Conservation (phyloP, 2,888 invertebrate genomes). For the Stictocephala bisonia region DNA sequence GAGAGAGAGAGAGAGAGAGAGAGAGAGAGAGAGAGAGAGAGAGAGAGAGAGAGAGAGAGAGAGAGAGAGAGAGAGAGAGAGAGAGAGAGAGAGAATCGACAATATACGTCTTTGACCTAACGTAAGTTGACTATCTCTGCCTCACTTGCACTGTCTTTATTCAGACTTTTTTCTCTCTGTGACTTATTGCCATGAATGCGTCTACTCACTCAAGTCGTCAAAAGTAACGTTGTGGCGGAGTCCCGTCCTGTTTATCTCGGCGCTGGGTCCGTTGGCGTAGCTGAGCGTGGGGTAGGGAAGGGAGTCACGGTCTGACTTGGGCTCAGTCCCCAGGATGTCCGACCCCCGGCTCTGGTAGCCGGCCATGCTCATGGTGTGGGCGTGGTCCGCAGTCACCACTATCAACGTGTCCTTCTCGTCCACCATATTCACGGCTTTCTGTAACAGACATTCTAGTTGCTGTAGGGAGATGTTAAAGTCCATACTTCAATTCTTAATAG, state of each 20-base stretch:
- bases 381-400: conserved; percentile 83
- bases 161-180: no score
- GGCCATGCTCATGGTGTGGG: conserved; percentile 80
- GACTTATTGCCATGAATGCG: no score
- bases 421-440: conserved; percentile 70
- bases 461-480: no score
- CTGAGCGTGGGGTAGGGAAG: conserved; percentile 75
- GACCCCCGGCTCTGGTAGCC: conserved; percentile 78
- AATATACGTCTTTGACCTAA: no score
- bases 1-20: no score
- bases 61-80: no score
- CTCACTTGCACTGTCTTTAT: no score
- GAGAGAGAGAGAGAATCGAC: no score
- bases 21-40: no score
- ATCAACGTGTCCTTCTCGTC: conserved; percentile 68
- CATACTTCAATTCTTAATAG: no score
- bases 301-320: conserved; percentile 67
- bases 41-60: no score
- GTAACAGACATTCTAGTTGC: not conserved
- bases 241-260: conserved; percentile 66
- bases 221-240: conserved; percentile 63
- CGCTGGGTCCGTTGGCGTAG: conserved; percentile 82
- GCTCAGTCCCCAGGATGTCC: conserved; percentile 67
- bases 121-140: no score
- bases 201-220: conserved; percentile 62